Percentiles rank a stretch among this genome's conserved stretches.
These are phyloP conservation scores for Nothocercus nigrocapillus DNA, from an alignment of 2,113 vertebrate genomes.

Conservation along the genomic window DNA sequence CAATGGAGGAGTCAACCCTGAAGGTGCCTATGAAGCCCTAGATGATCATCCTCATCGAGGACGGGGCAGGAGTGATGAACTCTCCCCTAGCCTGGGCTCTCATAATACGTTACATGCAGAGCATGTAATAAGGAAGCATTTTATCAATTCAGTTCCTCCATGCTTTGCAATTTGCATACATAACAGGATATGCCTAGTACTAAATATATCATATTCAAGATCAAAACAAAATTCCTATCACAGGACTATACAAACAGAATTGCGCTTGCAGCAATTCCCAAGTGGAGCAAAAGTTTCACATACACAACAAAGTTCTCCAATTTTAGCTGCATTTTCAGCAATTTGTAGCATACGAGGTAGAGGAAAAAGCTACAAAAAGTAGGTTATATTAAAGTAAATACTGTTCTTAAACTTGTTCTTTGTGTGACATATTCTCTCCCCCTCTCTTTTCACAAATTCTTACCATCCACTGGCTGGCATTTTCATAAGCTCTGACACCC, in stretches of 20 bases:
- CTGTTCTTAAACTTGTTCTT: not conserved
- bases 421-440: not conserved
- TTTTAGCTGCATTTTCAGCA: not conserved
- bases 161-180: conserved; percentile 40
- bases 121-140: not conserved
- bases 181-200: conserved; percentile 29
- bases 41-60: not conserved
- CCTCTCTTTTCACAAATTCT: conserved; percentile 28
- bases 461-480: conserved; percentile 90
- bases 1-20: not conserved
- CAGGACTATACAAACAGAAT: conserved; percentile 5
- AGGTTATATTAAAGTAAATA: not conserved
- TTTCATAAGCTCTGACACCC: conserved; percentile 95
- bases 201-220: conserved; percentile 18
- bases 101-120: no score
- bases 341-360: not conserved
- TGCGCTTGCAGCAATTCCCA: conserved; percentile 28
- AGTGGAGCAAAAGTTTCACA: conserved; percentile 6
- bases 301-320: not conserved
- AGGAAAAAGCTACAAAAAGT: not conserved
- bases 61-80: not conserved
- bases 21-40: not conserved
- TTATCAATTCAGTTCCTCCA: not conserved
- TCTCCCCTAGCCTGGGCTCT: not conserved
- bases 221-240: conserved; percentile 43